Conservation (phyloP, 1,140 invertebrate genomes). For the Aphaenogaster floridana region DNA sequence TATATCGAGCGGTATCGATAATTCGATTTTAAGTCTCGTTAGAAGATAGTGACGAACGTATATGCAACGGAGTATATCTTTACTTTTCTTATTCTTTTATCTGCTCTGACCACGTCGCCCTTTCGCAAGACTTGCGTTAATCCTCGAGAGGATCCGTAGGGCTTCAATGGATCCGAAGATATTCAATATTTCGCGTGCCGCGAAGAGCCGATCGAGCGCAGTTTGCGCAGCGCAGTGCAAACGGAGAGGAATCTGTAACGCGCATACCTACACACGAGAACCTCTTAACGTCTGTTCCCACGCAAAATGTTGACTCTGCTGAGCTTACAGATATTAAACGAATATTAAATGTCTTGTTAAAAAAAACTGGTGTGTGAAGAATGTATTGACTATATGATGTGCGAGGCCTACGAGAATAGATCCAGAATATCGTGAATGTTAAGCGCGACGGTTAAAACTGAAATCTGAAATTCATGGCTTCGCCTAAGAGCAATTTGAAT, state of each 20-base stretch:
- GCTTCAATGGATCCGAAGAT: slow-evolving; percentile 7
- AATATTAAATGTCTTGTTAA: slow-evolving; percentile 86
- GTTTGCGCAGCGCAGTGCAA: slow-evolving; percentile 43
- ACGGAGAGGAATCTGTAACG: slow-evolving; percentile 77
- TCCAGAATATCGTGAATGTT: neutral
- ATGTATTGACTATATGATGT: neutral
- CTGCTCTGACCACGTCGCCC: neutral
- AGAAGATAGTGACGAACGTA: slow-evolving; percentile 19
- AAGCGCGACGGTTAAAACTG: neutral
- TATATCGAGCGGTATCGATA: neutral
- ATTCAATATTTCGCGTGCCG: slow-evolving; percentile 57
- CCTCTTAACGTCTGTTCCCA: slow-evolving; percentile 71
- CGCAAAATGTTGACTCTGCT: slow-evolving; percentile 85
- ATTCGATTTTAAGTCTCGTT: slow-evolving; percentile 7
- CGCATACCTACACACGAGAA: slow-evolving; percentile 70
- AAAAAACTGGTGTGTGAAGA: slow-evolving; percentile 70
- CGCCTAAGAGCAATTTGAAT: neutral
- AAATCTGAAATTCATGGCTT: neutral
- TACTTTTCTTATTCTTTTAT: slow-evolving; percentile 48
- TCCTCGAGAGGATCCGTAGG: neutral
- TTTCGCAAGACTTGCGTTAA: slow-evolving; percentile 40
- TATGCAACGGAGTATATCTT: slow-evolving; percentile 10
- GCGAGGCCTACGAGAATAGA: slow-evolving; percentile 7
- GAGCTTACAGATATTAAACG: slow-evolving; percentile 84
- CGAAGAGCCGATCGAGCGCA: slow-evolving; percentile 55